Base-by-base conservation (phyloP, 2,113 vertebrate species). In the Haemorhous mexicanus region DNA sequence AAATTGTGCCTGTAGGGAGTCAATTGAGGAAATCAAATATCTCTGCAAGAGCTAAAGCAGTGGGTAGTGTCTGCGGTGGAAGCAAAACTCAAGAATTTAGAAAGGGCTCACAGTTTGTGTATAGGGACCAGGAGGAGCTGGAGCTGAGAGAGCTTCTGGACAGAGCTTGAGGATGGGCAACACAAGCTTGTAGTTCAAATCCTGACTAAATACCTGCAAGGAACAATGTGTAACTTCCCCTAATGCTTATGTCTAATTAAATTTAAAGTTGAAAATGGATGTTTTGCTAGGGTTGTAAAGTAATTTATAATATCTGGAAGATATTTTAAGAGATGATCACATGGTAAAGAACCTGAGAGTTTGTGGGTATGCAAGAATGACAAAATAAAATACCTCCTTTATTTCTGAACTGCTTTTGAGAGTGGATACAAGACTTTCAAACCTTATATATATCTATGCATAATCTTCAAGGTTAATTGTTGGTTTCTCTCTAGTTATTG, bases 391-490 rank as follows among this genome's bases (percentile, higher is more conserved):
- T 27, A 14, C 3, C 2, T 70, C 14, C 10, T 67, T 67, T 92
- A 41, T 46, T 58, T 70, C 50, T 64, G 44, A 63, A 58, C 12
- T 5, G 3, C 8, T 58, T 92, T 49, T 64, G 23, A n/a, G 13
- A 16, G 16, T 18, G 14, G 10, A 70, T 23, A 21, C 3, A 49
- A 55, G 17, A 7, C 0, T 70, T 52, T 22, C 20, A 63, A 56
- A 39, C 3, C 1, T 2, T 13, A 7, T 61, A 2, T 11, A 2
- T 9, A 30, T 32, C 44, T 16, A 33, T 24, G 9, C 17, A 86
- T 59, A 52, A 20, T 52, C 24, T 76, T 58, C 37, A 70, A 35
- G 17, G 46, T 76, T 70, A 63, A 58, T 43, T 50, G 35, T 18
- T 70, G 10, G 8, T 87, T 82, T 69, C 37, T 58, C 7, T 52